Percentiles rank a stretch among this genome's conserved stretches.
Conservation (phyloP, 1,140 invertebrate species). For the Lysiphlebus fabarum region DNA sequence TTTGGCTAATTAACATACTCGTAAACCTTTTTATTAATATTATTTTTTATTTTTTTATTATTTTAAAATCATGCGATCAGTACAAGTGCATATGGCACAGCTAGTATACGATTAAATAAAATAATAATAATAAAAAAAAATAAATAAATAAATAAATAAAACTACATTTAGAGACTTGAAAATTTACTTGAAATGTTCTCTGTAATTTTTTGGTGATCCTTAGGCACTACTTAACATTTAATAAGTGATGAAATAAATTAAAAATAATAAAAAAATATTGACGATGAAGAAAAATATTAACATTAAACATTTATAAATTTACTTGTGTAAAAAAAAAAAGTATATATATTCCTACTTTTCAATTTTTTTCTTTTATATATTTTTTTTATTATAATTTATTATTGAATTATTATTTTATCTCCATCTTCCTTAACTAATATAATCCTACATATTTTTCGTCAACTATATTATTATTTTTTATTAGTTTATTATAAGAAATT, state of each 20-base stretch:
- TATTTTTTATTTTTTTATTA: constrained; percentile 2
- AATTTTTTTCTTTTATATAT: constrained; percentile 8
- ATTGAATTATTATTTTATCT: constrained; percentile 24
- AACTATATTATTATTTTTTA: neutral
- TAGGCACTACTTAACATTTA: constrained; percentile 51
- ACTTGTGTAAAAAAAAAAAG: constrained; percentile 29
- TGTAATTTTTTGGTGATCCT: constrained; percentile 28
- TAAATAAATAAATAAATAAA: constrained; percentile 35
- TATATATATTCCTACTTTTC: constrained; percentile 28
- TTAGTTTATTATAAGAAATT: neutral
- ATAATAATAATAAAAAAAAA: constrained; percentile 30
- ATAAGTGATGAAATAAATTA: constrained; percentile 39
- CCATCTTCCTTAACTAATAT: constrained; percentile 2
- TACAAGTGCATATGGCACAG: constrained; percentile 57
- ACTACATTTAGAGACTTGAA: too few relatives aligned
- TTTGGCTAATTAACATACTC: constrained; percentile 43
- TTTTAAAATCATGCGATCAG: constrained; percentile 43
- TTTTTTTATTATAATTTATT: constrained; percentile 10
- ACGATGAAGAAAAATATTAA: constrained; percentile 29
- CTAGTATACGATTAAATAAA: constrained; percentile 55
- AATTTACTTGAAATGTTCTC: too few relatives aligned
- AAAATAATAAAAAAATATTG: constrained; percentile 27
- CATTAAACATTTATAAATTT: constrained; percentile 37
- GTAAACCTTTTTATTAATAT: neutral
- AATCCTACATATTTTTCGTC: neutral